phyloP scores from a whole-genome alignment of 2,888 invertebrate species.

The Chrysina gloriosa region DNA sequence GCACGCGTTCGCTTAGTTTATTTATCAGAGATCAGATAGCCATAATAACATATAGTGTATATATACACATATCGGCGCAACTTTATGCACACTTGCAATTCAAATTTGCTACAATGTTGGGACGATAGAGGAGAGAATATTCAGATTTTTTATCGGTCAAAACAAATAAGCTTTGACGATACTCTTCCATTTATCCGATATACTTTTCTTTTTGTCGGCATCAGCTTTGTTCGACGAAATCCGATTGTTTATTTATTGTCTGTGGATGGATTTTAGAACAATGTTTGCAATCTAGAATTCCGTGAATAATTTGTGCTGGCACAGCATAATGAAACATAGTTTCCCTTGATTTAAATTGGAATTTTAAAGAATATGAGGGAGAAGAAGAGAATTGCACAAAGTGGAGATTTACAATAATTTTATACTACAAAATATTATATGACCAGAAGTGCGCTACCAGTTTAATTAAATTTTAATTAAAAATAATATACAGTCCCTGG shows the following conservation, averaged over 20 bases:
- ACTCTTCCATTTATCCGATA: neutral
- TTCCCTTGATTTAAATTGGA: no score
- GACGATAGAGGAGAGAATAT: neutral
- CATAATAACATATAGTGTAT: constrained; percentile 36
- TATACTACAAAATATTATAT: no score
- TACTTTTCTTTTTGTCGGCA: constrained; percentile 3
- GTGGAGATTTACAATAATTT: no score
- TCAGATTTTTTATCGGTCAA: constrained; percentile 9
- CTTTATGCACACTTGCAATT: constrained; percentile 25
- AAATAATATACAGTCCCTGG: no score
- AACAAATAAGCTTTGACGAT: constrained; percentile 21
- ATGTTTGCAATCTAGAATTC: no score
- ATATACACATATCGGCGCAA: constrained; percentile 11
- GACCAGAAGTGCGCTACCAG: no score
- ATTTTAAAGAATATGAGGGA: no score
- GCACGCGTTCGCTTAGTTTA: constrained; percentile 41
- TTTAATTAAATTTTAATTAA: no score
- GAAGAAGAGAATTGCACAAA: no score
- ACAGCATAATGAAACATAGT: no score
- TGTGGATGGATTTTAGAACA: neutral
- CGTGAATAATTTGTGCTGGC: no score
- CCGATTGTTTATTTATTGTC: constrained; percentile 27
- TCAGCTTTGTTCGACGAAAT: constrained; percentile 11
- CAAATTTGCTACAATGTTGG: constrained; percentile 23
- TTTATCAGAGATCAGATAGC: constrained; percentile 40